Conservation (phyloP, 2,797 vertebrate genomes). For the Melanotaenia maccullochi region DNA sequence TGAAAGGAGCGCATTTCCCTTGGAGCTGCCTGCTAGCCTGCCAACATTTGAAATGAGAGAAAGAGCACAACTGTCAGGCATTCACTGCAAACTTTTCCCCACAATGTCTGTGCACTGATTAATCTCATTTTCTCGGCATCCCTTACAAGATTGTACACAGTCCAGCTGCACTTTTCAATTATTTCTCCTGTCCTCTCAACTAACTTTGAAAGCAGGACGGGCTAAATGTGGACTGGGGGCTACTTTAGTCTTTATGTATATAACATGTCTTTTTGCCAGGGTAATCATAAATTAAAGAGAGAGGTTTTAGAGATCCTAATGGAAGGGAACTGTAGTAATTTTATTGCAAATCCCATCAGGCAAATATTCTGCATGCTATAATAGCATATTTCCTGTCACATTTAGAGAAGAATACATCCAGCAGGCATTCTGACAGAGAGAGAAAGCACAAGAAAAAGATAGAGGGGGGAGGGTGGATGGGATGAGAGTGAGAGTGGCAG, state of each 20-base stretch:
- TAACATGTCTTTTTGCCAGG: conserved; percentile 82
- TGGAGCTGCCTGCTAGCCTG: conserved; percentile 99
- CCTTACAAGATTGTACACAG: conserved; percentile 99
- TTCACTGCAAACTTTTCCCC: conserved; percentile 99
- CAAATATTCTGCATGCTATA: conserved; percentile 81
- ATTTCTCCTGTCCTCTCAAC: conserved; percentile 97
- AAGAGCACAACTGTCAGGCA: conserved; percentile 99
- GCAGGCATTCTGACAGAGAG: conserved; percentile 77
- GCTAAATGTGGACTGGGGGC: conserved; percentile 82
- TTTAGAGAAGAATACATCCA: conserved; percentile 76
- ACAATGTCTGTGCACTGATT: conserved; percentile 99
- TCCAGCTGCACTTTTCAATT: conserved; percentile 99
- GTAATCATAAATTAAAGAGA: conserved; percentile 84
- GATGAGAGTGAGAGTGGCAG: conserved; percentile 66
- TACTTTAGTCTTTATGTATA: conserved; percentile 83
- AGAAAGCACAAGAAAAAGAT: conserved; percentile 57
- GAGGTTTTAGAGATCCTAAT: conserved; percentile 79
- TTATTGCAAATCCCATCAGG: conserved; percentile 84
- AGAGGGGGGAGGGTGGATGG: conserved; percentile 67
- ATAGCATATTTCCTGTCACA: conserved; percentile 83
- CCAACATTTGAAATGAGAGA: conserved; percentile 99
- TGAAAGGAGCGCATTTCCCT: conserved; percentile 99
- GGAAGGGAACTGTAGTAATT: conserved; percentile 80
- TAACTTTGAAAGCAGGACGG: conserved; percentile 88
- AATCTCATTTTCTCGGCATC: conserved; percentile 99